Evolutionary conservation across 2,797 vertebrate species (phyloP).

Genomic region (Karalla daura): DNA sequence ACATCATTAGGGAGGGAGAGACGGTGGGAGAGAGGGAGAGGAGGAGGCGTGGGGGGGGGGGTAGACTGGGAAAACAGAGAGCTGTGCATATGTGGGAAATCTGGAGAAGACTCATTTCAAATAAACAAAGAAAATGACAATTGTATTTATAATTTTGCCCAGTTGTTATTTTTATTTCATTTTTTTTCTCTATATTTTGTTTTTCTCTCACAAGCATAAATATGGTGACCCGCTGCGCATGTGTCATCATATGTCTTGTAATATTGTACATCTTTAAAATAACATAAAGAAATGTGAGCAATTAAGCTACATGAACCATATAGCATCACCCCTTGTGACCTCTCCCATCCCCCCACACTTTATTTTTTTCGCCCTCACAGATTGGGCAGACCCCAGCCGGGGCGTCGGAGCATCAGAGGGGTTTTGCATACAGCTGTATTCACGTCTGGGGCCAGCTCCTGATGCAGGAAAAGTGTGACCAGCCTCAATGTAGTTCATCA

Average conservation of each 20-base stretch:
- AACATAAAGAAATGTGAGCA: conserved; percentile 15
- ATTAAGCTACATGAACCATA: conserved; percentile 50
- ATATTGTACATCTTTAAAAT: neutral
- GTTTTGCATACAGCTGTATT: conserved; percentile 83
- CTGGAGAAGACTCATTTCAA: neutral
- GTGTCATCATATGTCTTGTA: neutral
- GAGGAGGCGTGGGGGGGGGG: conserved; percentile 20
- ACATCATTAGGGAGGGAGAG: conserved; percentile 61
- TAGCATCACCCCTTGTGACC: conserved; percentile 66
- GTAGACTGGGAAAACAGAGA: conserved; percentile 18
- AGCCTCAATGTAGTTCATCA: neutral
- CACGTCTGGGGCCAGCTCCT: conserved; percentile 42
- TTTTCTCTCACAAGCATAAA: neutral
- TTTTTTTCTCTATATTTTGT: neutral
- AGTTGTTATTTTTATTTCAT: neutral
- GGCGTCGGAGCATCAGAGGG: conserved; percentile 68
- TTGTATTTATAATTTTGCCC: neutral
- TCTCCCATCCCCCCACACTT: conserved; percentile 56
- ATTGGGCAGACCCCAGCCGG: conserved; percentile 70
- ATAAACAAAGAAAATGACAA: neutral
- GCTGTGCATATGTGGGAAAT: neutral
- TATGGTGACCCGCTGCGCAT: neutral
- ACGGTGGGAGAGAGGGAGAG: conserved; percentile 28
- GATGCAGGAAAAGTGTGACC: conserved; percentile 5
- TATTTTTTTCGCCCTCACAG: conserved; percentile 17